Percentiles rank a stretch among this genome's conserved stretches.
Conservation (phyloP, 2,888 invertebrate species). For the Campoplex nolae region DNA sequence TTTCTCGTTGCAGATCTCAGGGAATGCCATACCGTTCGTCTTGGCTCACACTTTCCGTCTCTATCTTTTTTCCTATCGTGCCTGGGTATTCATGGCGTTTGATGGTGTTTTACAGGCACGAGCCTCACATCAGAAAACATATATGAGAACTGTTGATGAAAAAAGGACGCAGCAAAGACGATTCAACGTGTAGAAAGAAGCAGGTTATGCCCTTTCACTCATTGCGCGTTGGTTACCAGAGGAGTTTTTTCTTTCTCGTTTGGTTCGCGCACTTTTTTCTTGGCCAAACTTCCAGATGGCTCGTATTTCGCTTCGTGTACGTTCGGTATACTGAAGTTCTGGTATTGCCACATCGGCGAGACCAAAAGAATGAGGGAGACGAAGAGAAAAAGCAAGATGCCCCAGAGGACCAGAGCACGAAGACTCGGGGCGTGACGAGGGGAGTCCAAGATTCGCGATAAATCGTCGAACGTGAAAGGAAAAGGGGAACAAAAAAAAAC, state of each 20-base stretch:
- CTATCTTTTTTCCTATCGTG: slow-evolving; percentile 47
- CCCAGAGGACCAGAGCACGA: slow-evolving; percentile 56
- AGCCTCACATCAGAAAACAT: slow-evolving; percentile 26
- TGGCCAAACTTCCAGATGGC: slow-evolving; percentile 67
- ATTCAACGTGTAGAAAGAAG: background rate
- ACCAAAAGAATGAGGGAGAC: slow-evolving; percentile 10
- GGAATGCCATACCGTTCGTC: slow-evolving; percentile 57
- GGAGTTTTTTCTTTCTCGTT: slow-evolving; percentile 49
- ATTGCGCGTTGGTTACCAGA: slow-evolving; percentile 10
- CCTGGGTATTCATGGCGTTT: slow-evolving; percentile 27
- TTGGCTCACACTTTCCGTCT: slow-evolving; percentile 50
- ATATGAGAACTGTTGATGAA: background rate
- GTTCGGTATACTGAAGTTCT: slow-evolving; percentile 25
- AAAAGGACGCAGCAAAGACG: background rate
- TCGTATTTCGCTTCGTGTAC: slow-evolving; percentile 59
- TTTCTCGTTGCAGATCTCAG: slow-evolving; percentile 67
- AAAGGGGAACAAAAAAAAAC: slow-evolving; percentile 21
- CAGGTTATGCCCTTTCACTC: slow-evolving; percentile 25
- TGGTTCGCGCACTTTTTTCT: slow-evolving; percentile 50
- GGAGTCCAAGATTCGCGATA: slow-evolving; percentile 70
- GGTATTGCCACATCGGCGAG: slow-evolving; percentile 30
- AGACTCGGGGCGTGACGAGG: slow-evolving; percentile 66
- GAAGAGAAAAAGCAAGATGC: slow-evolving; percentile 38
- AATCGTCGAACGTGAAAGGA: slow-evolving; percentile 67
- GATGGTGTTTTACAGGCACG: slow-evolving; percentile 34